Percentiles rank a stretch among this genome's conserved stretches.
Evolutionary conservation across 2,888 invertebrate genomes (phyloP).

Genomic region (Cephus spinipes): DNA sequence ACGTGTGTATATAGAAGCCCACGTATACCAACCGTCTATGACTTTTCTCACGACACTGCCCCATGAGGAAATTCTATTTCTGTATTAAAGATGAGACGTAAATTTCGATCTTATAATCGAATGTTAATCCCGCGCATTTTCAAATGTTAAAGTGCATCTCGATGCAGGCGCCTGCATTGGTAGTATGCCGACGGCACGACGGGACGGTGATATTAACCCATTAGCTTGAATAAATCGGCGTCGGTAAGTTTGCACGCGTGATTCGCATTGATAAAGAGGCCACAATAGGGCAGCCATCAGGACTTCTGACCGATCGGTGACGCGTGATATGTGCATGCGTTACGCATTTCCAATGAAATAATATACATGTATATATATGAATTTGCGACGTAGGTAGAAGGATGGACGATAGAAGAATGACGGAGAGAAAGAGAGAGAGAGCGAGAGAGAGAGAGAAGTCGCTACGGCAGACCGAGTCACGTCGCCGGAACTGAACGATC

Average conservation of each 20-base stretch:
- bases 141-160: not conserved
- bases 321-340: constrained; percentile 27
- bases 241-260: constrained; percentile 36
- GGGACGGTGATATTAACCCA: constrained; percentile 51
- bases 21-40: not conserved
- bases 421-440: too few relatives aligned
- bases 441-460: constrained; percentile 27
- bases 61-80: not conserved
- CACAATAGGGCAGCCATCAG: constrained; percentile 20
- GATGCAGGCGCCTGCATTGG: not conserved
- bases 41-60: not conserved
- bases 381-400: too few relatives aligned
- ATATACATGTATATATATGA: not conserved
- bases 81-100: not conserved
- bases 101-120: not conserved
- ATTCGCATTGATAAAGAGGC: constrained; percentile 34
- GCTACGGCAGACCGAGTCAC: constrained; percentile 43
- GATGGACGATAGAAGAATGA: too few relatives aligned
- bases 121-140: not conserved
- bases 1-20: not conserved
- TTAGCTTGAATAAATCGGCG: constrained; percentile 53
- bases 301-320: constrained; percentile 11
- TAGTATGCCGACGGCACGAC: constrained; percentile 25
- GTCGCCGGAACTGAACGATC: constrained; percentile 56
- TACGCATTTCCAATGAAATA: constrained; percentile 43